phyloP scores from a whole-genome alignment of 2,888 invertebrate genomes.

The Euphydryas editha region DNA sequence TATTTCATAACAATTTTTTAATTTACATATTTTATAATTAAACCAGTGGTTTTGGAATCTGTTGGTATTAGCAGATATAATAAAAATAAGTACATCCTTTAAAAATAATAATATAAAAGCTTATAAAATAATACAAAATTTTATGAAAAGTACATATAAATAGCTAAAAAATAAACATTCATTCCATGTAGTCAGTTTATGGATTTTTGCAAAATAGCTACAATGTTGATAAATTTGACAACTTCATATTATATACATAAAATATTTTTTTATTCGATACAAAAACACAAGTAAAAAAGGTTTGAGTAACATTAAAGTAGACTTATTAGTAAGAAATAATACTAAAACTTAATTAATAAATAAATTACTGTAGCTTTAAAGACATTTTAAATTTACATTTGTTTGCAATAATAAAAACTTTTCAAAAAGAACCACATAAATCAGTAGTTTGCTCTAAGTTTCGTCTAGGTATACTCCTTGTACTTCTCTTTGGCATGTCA shows the following conservation, averaged over 20 bases:
- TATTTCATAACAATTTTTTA: neutral
- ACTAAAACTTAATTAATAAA: constrained; percentile 22
- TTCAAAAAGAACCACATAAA: neutral
- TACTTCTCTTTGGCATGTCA: constrained; percentile 42
- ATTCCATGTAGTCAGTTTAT: neutral
- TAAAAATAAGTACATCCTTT: constrained; percentile 4
- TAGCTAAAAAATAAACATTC: constrained; percentile 6
- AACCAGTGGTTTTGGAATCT: constrained; percentile 1
- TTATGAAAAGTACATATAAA: constrained; percentile 1
- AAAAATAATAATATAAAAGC: neutral
- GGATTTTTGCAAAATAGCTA: neutral
- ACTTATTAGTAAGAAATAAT: constrained; percentile 22
- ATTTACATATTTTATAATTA: neutral
- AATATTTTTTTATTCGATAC: neutral
- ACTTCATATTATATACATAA: neutral
- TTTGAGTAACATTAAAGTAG: neutral
- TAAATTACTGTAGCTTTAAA: constrained; percentile 24
- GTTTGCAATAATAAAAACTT: neutral
- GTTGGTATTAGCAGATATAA: neutral
- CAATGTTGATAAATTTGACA: neutral
- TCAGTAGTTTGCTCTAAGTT: constrained; percentile 8
- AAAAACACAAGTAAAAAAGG: neutral
- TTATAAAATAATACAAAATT: neutral
- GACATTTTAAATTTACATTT: constrained; percentile 14
- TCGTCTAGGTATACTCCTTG: constrained; percentile 16